These are phyloP conservation scores for Pseudopleuronectes americanus DNA, from an alignment of 2,797 vertebrate species.

Conservation along the genomic window DNA sequence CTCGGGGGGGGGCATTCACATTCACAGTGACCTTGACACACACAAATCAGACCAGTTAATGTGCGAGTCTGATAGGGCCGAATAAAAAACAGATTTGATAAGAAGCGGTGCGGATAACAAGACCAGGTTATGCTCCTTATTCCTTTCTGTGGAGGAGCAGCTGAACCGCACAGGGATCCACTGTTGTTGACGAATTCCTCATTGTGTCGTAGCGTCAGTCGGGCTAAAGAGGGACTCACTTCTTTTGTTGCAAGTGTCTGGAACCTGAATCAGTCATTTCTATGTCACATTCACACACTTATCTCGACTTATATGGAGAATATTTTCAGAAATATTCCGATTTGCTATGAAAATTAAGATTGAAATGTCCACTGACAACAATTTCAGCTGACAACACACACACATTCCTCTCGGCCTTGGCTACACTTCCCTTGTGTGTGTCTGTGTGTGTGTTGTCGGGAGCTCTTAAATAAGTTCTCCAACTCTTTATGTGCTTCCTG, in stretches of 20 bases:
- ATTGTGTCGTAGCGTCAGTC: not conserved
- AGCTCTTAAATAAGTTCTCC: slow-evolving; percentile 54
- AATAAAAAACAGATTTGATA: not conserved
- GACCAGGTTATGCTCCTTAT: not conserved
- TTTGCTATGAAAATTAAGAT: not conserved
- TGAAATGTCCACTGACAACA: slow-evolving; percentile 34
- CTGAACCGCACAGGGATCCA: not conserved
- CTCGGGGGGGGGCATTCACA: not conserved
- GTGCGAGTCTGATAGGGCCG: no score
- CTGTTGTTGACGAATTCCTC: not conserved
- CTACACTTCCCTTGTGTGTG: not conserved
- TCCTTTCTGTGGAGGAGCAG: slow-evolving; percentile 24
- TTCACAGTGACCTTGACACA: no score
- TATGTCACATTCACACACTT: not conserved
- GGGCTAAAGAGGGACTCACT: not conserved
- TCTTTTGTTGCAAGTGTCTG: not conserved
- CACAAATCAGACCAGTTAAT: no score
- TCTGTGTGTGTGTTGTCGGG: slow-evolving; percentile 8
- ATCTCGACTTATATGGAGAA: no score
- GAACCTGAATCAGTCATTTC: not conserved
- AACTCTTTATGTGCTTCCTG: slow-evolving; percentile 33
- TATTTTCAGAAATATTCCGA: slow-evolving; percentile 3
- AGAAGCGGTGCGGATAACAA: not conserved
- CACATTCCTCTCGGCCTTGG: not conserved
- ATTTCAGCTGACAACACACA: slow-evolving; percentile 51